These are phyloP conservation scores for Drosophila atripex DNA, from an alignment of 2,888 invertebrate genomes.

Conservation along the genomic window DNA sequence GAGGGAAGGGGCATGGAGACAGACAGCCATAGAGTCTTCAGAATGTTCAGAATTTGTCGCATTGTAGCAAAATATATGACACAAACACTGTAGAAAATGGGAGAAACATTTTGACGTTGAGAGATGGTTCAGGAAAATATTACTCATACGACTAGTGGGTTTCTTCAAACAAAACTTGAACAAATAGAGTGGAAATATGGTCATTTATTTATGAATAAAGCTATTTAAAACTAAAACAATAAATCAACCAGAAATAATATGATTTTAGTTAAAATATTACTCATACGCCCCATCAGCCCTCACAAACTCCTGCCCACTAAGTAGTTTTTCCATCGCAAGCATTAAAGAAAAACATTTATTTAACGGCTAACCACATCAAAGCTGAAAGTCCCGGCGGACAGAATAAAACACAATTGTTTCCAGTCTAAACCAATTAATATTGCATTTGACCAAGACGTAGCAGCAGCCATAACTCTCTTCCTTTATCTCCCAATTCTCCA, in stretches of 20 bases:
- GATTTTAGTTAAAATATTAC: background rate
- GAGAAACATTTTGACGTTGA: background rate
- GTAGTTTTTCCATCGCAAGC: background rate
- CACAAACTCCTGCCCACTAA: too few relatives aligned
- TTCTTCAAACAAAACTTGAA: background rate
- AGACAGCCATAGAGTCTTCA: constrained; percentile 4
- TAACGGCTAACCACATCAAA: background rate
- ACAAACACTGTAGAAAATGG: constrained; percentile 18
- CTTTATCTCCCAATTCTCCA: background rate
- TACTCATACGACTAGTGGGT: constrained; percentile 2
- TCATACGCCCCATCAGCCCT: background rate
- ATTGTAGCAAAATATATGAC: constrained; percentile 30
- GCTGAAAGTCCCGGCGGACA: background rate
- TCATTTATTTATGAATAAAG: too few relatives aligned
- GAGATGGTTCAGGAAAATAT: background rate
- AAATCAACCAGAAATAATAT: too few relatives aligned
- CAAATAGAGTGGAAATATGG: too few relatives aligned
- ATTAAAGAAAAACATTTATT: background rate
- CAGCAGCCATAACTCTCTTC: constrained; percentile 19
- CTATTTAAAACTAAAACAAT: too few relatives aligned
- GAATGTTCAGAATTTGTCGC: constrained; percentile 37
- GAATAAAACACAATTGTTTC: constrained; percentile 17
- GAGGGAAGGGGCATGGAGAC: background rate
- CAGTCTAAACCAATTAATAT: constrained; percentile 38
- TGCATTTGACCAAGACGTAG: constrained; percentile 40